Base-by-base conservation (phyloP, 2,888 invertebrate genomes). In the Trachelus tabidus region DNA sequence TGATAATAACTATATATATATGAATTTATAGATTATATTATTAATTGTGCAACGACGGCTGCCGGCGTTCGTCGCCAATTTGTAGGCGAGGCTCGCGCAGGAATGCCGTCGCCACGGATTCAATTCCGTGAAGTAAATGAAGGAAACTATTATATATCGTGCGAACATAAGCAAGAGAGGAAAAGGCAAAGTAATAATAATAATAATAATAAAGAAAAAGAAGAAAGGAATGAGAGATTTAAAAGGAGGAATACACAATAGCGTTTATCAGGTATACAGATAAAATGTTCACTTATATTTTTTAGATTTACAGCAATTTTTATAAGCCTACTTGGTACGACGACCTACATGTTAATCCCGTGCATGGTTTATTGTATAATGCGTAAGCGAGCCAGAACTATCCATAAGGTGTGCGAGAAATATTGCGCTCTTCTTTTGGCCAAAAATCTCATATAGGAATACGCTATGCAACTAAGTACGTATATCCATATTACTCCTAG, bases 291-390 rank as follows among this genome's bases (percentile, higher is more conserved):
- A 90, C 86, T 90, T 90, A 89, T 90, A 90, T 90, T 90, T 90
- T 90, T 89, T 90, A 90, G 90, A 90, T 88, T 89, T 89, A 88
- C 89, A 89, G 87, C 87, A 89, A 89, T 90, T 90, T 90, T 90
- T 89, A 90, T 89, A 89, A 88, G 87, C 87, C 87, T 89, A 90
- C 84, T 86, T 87, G 89, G 85, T 89, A 89, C 85, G 86, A 88
- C 87, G 87, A 89, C 88, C 86, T 89, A 87, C 82, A 82, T 86
- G 88, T 89, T 89, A 87, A 31, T 71, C 71, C 71, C 71, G 31
- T 33, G 71, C 71, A 71, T 34, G 71, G 71, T 71, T 33, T 56
- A 56, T 23, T 56, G 56, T 56, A 56, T 56, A 56, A 56, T 56
- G 23, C 23, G 23, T 56, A 23, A 23, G 23, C 56, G 56, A 56